Evolutionary conservation across 2,113 vertebrate genomes (phyloP).

Genomic region (Mirza zaza): DNA sequence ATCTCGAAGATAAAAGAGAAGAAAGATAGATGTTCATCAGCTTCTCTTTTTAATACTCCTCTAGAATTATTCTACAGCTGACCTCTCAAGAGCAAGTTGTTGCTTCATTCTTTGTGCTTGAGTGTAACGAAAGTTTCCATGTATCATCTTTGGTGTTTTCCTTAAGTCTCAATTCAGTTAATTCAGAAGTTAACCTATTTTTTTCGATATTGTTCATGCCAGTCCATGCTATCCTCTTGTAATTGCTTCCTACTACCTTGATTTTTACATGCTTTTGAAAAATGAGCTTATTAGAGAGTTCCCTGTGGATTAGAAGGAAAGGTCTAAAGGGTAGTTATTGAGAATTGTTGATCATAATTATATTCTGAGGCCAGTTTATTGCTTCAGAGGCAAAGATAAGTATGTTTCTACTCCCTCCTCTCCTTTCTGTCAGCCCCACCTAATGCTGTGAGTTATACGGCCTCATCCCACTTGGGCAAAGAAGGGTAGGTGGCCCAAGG

Average conservation of each 20-base stretch:
- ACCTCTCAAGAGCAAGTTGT: neutral
- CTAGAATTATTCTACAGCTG: neutral
- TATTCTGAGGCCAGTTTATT: neutral
- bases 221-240: neutral
- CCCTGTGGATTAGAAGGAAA: neutral
- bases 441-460: neutral
- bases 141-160: neutral
- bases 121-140: neutral
- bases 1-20: neutral
- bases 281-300: neutral
- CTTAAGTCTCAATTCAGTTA: neutral
- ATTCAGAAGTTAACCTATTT: neutral
- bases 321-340: neutral
- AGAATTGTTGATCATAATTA: neutral
- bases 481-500: neutral
- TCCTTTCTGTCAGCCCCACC: too few relatives aligned
- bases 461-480: neutral
- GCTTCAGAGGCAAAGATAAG: neutral
- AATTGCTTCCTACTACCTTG: neutral
- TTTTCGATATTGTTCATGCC: neutral
- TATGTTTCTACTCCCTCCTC: neutral
- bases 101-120: neutral
- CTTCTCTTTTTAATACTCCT: neutral
- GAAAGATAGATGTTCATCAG: neutral
- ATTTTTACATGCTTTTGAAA: neutral